phyloP scores from a whole-genome alignment of 2,888 invertebrate species.

The Proisotoma minuta region DNA sequence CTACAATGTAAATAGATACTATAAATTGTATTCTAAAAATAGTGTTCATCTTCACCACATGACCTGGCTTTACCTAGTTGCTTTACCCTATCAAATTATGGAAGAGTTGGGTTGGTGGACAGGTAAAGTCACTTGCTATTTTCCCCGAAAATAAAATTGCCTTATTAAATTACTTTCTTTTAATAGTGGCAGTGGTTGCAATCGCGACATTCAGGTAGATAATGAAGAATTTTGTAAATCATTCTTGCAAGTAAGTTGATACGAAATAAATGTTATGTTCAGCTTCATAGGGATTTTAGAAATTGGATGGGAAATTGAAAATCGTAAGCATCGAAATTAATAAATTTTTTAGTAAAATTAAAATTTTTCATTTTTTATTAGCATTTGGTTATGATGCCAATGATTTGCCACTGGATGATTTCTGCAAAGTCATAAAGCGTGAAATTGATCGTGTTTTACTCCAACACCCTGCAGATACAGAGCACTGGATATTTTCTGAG shows the following conservation, averaged over 20 bases:
- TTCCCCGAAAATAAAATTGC: too few relatives aligned
- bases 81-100: slow-evolving; percentile 15
- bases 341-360: too few relatives aligned
- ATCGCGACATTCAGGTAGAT: slow-evolving; percentile 12
- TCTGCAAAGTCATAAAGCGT: slow-evolving; percentile 8
- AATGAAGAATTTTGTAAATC: neutral
- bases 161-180: too few relatives aligned
- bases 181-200: slow-evolving; percentile 8
- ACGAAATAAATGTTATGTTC: too few relatives aligned
- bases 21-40: too few relatives aligned
- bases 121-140: too few relatives aligned
- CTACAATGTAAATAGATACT: too few relatives aligned
- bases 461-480: neutral
- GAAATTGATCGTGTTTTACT: slow-evolving; percentile 13
- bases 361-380: too few relatives aligned
- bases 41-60: slow-evolving; percentile 11
- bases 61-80: slow-evolving; percentile 11
- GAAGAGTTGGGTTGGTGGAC: slow-evolving; percentile 16
- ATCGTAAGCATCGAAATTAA: too few relatives aligned
- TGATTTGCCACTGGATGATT: slow-evolving; percentile 14
- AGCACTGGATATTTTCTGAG: slow-evolving; percentile 10
- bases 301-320: slow-evolving; percentile 16
- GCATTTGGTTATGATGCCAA: slow-evolving; percentile 14
- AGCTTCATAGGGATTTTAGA: slow-evolving; percentile 14
- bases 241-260: too few relatives aligned